Evolutionary conservation across 2,888 invertebrate species (phyloP), one percentile per base, ranked within the genome.

Genomic region (Tenthredo livida): DNA sequence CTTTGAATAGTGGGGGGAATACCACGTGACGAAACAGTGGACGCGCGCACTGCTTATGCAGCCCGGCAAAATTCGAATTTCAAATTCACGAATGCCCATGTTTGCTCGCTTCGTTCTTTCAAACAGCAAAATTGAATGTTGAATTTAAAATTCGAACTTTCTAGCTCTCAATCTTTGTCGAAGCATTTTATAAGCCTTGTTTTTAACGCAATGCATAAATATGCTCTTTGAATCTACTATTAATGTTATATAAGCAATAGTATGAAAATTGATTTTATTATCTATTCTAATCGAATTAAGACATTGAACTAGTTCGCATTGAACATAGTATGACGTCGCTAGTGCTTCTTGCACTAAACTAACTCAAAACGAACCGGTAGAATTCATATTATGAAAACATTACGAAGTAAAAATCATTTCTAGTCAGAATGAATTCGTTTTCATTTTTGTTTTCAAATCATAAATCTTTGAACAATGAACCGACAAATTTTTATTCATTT

Each of bases 281-380:
- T 54, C 54, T 54, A 54, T 6, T 54, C 6, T 54, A 54, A 54
- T n/a, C 7, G 54, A 54, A 54, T 54, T 54, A 54, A n/a, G 54
- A 54, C 54, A 54, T 54, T 54, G 54, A 54, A 54, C 54, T 54
- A 54, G n/a, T n/a, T 54, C n/a, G n/a, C n/a, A 54, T 54, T n/a
- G 54, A 54, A n/a, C n/a, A n/a, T n/a, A n/a, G n/a, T n/a, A 54
- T 5, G 17, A n/a, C n/a, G 54, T 54, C n/a, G 6, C n/a, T 54
- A n/a, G 54, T 7, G 54, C 54, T 54, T 54, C 54, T 54, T n/a
- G 54, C 54, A 54, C n/a, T n/a, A n/a, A n/a, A 54, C 54, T n/a
- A n/a, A n/a, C n/a, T n/a, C n/a, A n/a, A n/a, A 54, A 54, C 54
- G n/a, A 54, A 54, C 54, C n/a, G 54, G 54, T n/a, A 17, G 50